Base-by-base conservation (phyloP, 2,888 invertebrate genomes). In the Eupithecia subfuscata region DNA sequence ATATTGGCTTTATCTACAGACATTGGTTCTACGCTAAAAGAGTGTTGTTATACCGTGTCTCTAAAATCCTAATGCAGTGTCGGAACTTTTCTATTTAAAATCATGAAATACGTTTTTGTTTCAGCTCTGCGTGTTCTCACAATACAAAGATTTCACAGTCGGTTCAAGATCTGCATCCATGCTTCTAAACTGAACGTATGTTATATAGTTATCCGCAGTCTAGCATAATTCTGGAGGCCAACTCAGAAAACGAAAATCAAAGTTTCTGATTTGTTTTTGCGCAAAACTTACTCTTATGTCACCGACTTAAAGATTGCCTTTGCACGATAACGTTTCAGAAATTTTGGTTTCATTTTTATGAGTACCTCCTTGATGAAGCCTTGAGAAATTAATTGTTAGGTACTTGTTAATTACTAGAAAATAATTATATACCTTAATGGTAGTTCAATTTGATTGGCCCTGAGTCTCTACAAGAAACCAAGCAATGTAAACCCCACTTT, bases 91-190 rank as follows among this genome's bases (percentile, higher is more conserved):
- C 22, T 11, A 22, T 22, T n/a, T 22, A n/a, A 3, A 22, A 22
- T 12, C 22, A 56, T 56, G 22, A n/a, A 40, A 40, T 43, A 48
- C 18, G 48, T 48, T 22, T 60, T 60, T 60, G 60, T 60, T 60
- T 25, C 96, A 98, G 98, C 97, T 98, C 84, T 97, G 97, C 85
- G 98, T 98, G 78, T 98, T 98, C 92, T 98, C 98, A 75, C 98
- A 98, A 90, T 98, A 98, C 92, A 98, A 98, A 95, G 98, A 98
- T 95, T 98, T 98, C 92, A 98, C 97, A 79, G 97, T 97, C 84
- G 97, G 97, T 84, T 97, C 97, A 85, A 96, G 97, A 90, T 97
- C 97, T 85, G 95, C 96, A 82, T 97, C 97, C 81, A 96, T 97
- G 87, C 92, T 96, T 86, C 95, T 96, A 79, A 96, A 96, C 89